phyloP scores from a whole-genome alignment of 2,113 vertebrate species.

The Oostethus manadensis region DNA sequence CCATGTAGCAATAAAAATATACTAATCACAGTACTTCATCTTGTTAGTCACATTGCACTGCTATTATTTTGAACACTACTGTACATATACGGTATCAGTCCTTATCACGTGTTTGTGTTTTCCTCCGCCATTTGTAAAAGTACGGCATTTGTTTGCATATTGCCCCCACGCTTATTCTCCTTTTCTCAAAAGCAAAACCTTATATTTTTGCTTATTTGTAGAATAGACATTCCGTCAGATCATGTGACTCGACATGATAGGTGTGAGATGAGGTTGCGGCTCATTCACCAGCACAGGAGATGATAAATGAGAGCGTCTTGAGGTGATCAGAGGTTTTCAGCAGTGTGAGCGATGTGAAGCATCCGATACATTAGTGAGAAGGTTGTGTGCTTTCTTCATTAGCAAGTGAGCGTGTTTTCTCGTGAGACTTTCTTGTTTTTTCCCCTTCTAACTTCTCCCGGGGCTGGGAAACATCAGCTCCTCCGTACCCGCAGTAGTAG shows the following conservation, averaged over 20 bases:
- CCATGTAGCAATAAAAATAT: too few species aligned
- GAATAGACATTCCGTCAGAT: constrained; percentile 1
- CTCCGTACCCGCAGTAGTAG: not conserved
- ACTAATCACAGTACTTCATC: too few species aligned
- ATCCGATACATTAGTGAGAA: constrained; percentile 20
- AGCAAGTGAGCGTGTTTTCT: constrained; percentile 9
- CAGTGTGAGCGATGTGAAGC: constrained; percentile 13
- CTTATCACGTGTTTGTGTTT: too few species aligned
- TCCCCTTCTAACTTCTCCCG: constrained; percentile 5
- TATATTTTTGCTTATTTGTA: constrained; percentile 9
- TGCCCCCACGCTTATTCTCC: not conserved
- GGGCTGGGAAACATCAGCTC: constrained; percentile 23
- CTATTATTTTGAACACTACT: too few species aligned
- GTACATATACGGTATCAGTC: too few species aligned
- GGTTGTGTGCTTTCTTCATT: constrained; percentile 48
- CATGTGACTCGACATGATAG: constrained; percentile 7
- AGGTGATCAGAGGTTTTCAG: constrained; percentile 12
- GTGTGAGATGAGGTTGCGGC: constrained; percentile 18
- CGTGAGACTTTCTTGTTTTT: constrained; percentile 18
- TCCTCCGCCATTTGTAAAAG: not conserved
- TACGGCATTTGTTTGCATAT: not conserved
- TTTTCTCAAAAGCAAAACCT: not conserved
- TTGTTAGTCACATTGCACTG: too few species aligned
- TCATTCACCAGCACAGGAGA: constrained; percentile 12
- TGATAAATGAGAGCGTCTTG: constrained; percentile 11